Percentiles rank a stretch among this genome's conserved stretches.
phyloP scores from a whole-genome alignment of 2,113 vertebrate species.

The Mobula birostris region DNA sequence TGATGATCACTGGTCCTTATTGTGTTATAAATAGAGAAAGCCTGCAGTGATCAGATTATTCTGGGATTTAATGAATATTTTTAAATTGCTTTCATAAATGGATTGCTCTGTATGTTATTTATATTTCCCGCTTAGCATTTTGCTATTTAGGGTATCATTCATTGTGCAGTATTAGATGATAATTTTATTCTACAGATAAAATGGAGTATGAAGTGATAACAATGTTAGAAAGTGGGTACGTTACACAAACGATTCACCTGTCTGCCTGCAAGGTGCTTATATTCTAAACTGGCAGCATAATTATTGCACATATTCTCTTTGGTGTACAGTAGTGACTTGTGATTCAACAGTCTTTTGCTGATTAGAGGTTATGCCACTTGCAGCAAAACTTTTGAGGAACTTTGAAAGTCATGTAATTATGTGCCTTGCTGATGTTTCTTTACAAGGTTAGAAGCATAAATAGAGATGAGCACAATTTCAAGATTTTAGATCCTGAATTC shows the following conservation, averaged over 20 bases:
- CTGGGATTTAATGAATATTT: not conserved
- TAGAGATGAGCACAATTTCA: conserved; percentile 1
- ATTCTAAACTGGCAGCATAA: not conserved
- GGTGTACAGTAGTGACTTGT: not conserved
- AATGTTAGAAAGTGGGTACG: not conserved
- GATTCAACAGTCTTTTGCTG: not conserved
- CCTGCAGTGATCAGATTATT: not conserved
- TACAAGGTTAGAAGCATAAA: not conserved
- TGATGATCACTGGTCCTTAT: not conserved
- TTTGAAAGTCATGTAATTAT: not conserved
- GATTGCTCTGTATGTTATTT: not conserved
- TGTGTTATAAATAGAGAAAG: not conserved
- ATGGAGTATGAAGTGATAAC: not conserved
- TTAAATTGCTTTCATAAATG: not conserved
- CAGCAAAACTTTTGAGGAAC: not conserved
- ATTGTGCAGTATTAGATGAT: not conserved
- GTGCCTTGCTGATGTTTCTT: not conserved
- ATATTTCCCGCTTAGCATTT: not conserved
- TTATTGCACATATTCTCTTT: not conserved
- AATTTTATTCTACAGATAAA: not conserved
- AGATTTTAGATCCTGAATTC: not conserved
- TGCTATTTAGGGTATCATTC: not conserved
- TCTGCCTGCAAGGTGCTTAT: not conserved
- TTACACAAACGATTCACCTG: not conserved
- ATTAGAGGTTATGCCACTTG: not conserved